Percentiles rank a stretch among this genome's conserved stretches.
phyloP scores from a whole-genome alignment of 2,113 vertebrate genomes.

The Poeciliopsis occidentalis region DNA sequence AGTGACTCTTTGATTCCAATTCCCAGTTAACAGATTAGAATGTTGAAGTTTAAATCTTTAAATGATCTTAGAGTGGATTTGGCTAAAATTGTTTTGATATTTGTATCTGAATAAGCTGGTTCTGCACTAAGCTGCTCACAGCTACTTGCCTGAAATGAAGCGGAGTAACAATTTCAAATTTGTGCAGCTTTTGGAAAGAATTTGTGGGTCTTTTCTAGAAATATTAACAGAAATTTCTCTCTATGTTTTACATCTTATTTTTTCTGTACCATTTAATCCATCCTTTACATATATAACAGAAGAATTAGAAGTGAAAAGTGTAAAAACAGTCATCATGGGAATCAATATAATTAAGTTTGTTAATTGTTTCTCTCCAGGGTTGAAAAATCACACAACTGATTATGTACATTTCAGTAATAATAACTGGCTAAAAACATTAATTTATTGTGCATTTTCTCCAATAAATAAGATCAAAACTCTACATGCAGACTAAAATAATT shows the following conservation, averaged over 20 bases:
- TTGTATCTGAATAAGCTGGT: conserved; percentile 17
- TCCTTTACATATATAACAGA: background rate
- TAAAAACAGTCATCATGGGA: too few relatives aligned
- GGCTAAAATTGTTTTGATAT: conserved; percentile 32
- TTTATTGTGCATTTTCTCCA: too few relatives aligned
- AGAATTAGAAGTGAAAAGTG: too few relatives aligned
- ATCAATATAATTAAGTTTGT: too few relatives aligned
- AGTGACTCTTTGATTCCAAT: conserved; percentile 10
- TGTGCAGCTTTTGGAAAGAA: background rate
- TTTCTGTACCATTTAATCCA: background rate
- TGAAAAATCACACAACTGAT: too few relatives aligned
- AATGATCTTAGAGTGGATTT: conserved; percentile 45
- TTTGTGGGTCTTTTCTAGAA: background rate
- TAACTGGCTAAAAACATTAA: too few relatives aligned
- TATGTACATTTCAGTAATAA: too few relatives aligned
- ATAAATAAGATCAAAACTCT: too few relatives aligned
- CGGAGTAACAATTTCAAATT: background rate
- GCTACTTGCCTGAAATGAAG: background rate
- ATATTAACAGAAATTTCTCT: background rate
- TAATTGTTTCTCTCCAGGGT: too few relatives aligned
- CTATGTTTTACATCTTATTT: background rate
- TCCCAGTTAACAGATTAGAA: conserved; percentile 41
- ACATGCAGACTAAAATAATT: too few relatives aligned
- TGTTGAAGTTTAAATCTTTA: conserved; percentile 41
- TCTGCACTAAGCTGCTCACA: conserved; percentile 15